Conservation (phyloP, 2,797 vertebrate species). For the Sebastes iracundus region DNA sequence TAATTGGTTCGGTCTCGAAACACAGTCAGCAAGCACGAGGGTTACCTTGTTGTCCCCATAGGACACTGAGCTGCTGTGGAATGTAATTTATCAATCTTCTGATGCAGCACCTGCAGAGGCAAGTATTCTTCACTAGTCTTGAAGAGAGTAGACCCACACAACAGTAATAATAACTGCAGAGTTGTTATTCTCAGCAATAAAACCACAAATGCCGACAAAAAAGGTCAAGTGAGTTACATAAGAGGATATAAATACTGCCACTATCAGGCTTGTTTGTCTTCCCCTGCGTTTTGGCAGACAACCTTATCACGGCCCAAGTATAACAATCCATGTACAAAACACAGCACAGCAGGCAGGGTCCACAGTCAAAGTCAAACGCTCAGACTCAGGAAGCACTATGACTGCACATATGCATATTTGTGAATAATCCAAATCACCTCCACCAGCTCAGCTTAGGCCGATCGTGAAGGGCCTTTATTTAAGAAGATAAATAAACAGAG, state of each 20-base stretch:
- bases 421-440: slow-evolving; percentile 60
- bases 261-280: slow-evolving; percentile 75
- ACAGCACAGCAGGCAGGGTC: slow-evolving; percentile 14
- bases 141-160: neutral
- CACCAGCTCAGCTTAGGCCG: slow-evolving; percentile 39
- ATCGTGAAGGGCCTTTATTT: neutral
- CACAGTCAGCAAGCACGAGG: slow-evolving; percentile 20
- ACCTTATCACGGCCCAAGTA: slow-evolving; percentile 56
- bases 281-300: slow-evolving; percentile 59
- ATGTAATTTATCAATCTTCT: slow-evolving; percentile 17
- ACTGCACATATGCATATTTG: slow-evolving; percentile 25
- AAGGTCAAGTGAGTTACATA: slow-evolving; percentile 72
- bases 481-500: slow-evolving; percentile 50
- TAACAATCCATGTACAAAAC: slow-evolving; percentile 58
- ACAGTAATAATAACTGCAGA: neutral
- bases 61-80: neutral
- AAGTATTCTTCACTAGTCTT: neutral
- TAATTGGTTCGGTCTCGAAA: slow-evolving; percentile 70
- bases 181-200: slow-evolving; percentile 32
- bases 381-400: slow-evolving; percentile 4
- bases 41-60: slow-evolving; percentile 5
- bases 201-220: slow-evolving; percentile 28
- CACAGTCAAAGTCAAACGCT: slow-evolving; percentile 57
- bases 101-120: neutral
- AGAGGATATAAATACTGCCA: slow-evolving; percentile 78